Percentiles rank a stretch among this genome's conserved stretches.
Evolutionary conservation across 2,113 vertebrate species (phyloP).

Genomic region (Chamaea fasciata): DNA sequence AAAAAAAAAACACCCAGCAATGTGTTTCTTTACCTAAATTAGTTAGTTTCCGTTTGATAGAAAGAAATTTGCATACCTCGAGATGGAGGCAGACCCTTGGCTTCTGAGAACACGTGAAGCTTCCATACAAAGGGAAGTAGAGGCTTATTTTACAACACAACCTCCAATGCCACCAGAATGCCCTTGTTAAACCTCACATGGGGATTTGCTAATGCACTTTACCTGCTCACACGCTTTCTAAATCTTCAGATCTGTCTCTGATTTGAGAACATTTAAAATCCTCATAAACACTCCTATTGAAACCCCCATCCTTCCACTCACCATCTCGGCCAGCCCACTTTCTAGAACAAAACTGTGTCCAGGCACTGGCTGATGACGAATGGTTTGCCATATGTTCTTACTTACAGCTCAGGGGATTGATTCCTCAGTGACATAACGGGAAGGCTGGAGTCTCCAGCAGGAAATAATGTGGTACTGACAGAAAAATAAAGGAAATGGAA

Average conservation of each 20-base stretch:
- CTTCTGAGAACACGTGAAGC: not conserved
- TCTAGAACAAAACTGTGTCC: not conserved
- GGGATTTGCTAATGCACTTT: not conserved
- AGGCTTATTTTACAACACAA: not conserved
- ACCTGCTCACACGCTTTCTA: not conserved
- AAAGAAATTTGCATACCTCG: not conserved
- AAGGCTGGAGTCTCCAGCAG: not conserved
- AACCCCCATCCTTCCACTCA: not conserved
- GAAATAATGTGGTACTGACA: not conserved
- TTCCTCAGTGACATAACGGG: not conserved
- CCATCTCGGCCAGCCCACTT: not conserved
- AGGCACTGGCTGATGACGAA: not conserved
- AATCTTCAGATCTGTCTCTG: not conserved
- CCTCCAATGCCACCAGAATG: not conserved
- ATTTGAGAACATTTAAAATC: not conserved
- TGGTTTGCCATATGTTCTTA: not conserved
- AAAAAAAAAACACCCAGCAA: not conserved
- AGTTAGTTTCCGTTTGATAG: not conserved
- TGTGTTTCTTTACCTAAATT: not conserved
- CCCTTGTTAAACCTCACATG: not conserved
- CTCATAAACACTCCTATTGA: not conserved
- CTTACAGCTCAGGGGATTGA: not conserved
- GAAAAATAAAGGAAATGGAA: not conserved
- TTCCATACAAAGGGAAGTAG: not conserved
- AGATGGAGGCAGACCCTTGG: not conserved